Percentiles rank a stretch among this genome's conserved stretches.
Evolutionary conservation across 2,797 vertebrate genomes (phyloP).

Genomic region (Rhynchotus rufescens): DNA sequence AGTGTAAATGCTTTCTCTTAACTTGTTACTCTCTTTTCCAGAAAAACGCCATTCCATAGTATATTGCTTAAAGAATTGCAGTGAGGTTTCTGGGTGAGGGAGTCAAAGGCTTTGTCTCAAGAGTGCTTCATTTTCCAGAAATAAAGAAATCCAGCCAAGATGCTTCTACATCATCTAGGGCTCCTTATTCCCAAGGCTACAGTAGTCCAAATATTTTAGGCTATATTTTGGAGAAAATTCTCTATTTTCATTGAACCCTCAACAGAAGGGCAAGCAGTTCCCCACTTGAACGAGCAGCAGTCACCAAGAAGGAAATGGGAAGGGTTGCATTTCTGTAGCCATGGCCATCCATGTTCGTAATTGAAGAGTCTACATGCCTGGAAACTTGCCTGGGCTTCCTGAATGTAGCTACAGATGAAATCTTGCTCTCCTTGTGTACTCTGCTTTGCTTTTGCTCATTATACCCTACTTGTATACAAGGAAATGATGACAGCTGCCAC

Average conservation of each 20-base stretch:
- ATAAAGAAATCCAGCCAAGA: background rate
- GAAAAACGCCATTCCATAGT: background rate
- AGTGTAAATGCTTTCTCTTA: background rate
- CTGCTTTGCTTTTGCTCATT: background rate
- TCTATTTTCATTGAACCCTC: background rate
- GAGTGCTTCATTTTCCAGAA: background rate
- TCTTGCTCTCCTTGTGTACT: background rate
- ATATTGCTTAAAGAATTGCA: background rate
- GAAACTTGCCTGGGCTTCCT: background rate
- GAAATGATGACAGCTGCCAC: background rate
- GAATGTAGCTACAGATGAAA: fast-evolving
- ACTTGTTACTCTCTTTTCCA: background rate
- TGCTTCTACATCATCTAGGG: background rate
- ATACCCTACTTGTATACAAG: background rate
- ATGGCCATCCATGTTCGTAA: background rate
- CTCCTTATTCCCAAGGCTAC: background rate
- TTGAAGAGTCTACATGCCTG: background rate
- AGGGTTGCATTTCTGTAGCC: background rate
- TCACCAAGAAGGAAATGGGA: background rate
- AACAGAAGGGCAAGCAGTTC: background rate
- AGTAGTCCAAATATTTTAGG: background rate
- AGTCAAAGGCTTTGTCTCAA: background rate
- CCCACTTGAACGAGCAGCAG: background rate
- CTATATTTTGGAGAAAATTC: background rate
- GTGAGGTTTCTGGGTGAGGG: background rate